A percentile compares a stretch with the other conserved stretches of the same genome.
Evolutionary conservation across 1,140 invertebrate species (phyloP).

Genomic region (Bombus terrestris): DNA sequence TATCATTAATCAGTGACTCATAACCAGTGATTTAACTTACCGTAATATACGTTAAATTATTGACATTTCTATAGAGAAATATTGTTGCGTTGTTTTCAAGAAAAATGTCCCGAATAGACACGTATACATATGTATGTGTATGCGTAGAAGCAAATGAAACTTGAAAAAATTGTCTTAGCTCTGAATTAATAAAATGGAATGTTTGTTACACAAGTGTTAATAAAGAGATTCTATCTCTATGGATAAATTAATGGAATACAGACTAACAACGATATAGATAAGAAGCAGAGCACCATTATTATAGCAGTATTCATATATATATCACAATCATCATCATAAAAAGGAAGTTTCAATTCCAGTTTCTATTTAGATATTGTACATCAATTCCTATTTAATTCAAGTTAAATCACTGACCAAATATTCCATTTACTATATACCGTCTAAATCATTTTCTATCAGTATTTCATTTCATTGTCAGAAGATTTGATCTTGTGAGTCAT

Average conservation of each 20-base stretch:
- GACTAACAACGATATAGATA: not conserved
- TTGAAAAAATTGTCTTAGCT: not conserved
- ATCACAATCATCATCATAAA: not conserved
- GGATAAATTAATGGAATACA: not conserved
- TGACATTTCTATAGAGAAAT: not conserved
- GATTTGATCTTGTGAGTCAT: not conserved
- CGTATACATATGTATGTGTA: no score
- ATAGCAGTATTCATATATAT: not conserved
- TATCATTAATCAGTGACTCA: no score
- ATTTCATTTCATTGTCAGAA: not conserved
- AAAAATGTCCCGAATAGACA: no score
- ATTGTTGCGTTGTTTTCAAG: not conserved
- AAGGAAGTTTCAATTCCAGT: conserved; percentile 10
- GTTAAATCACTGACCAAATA: not conserved
- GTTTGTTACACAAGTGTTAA: not conserved
- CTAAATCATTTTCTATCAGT: not conserved
- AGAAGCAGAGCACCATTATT: not conserved
- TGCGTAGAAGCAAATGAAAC: not conserved
- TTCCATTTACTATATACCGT: no score
- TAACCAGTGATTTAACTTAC: no score
- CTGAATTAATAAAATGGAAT: not conserved
- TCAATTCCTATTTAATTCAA: conserved; percentile 10
- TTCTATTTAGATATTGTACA: no score
- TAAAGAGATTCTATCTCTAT: not conserved
- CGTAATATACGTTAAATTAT: not conserved